Evolutionary conservation across 2,888 invertebrate species (phyloP), one percentile per base, ranked within the genome.

Genomic region (Protophormia terraenovae): DNA sequence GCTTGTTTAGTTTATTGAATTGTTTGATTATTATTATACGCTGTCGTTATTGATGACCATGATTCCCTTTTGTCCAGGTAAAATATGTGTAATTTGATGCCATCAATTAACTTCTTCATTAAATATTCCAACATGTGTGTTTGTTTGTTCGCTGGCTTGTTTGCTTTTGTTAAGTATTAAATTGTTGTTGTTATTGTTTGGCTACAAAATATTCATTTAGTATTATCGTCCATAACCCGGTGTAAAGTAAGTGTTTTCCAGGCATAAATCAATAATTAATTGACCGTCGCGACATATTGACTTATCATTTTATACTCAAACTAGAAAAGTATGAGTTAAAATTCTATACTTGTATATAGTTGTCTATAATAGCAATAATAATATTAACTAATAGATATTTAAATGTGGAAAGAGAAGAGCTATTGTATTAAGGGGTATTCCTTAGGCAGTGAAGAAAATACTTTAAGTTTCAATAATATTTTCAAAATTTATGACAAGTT

Each of bases 231-330:
- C 10, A 14, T 3, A 45, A 10, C 22, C 29, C n/a, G n/a, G n/a
- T n/a, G n/a, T n/a, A n/a, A n/a, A 2, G 38, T 66, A 69, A 76
- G 38, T 58, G 80, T 50, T 53, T 69, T 60, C 27, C 29, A 50
- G 71, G 71, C 67, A 84, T 81, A 84, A 84, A 81, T 84, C 76
- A 84, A 84, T 84, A 84, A 84, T 81, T 84, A 84, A 84, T 84
- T 80, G 76, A 80, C 41, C 60, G 84, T 77, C 84, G 71, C 80
- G 84, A 81, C 80, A 84, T 80, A 84, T 80, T 80, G 84, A 84
- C 80, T 80, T 79, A 69, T 64, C 83, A 66, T 66, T 35, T 50
- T 41, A 67, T n/a, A 27, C 3, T 47, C 1, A n/a, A 0, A 24
- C 3, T 5, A 6, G 16, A 29, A 27, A 2, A 41, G 22, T 0